Evolutionary conservation across 2,888 invertebrate genomes (phyloP), one percentile per base, ranked within the genome.

Genomic region (Eulithis prunata): DNA sequence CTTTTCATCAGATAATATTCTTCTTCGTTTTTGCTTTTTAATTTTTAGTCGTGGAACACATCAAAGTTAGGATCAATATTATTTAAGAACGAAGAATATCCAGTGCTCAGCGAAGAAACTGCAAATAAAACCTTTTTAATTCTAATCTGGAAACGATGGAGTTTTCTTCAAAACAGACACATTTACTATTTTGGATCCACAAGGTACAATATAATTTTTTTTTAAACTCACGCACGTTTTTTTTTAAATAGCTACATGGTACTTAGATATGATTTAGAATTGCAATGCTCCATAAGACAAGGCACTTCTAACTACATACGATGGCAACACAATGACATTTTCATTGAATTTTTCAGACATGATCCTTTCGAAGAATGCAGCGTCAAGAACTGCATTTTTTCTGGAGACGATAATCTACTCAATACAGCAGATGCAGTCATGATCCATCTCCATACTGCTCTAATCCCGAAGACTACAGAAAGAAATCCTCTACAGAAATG

Each of bases 321-420:
- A 6, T 4, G 32, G 32, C 32, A 32, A 6, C 6, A 32, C 4
- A 32, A 3, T 32, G 6, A 32, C 6, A 5, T 32, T 32, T 32
- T 51, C 56, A 60, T 41, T 59, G 21, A 11, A 32, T 21, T 32
- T 76, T 73, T 8, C 79, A 94, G 94, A 49, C 83, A 81, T 60
- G 90, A 95, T 69, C 94, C 95, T 0, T 94, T 95, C 78, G 83
- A 85, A 38, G 79, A 84, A 21, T 96, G 96, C 79, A 94, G 94
- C 57, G 95, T 95, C 0, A 86, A 86, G 13, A 95, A 96, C 77
- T 96, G 96, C 77, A 75, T 86, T 64, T 86, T 96, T 70, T 94
- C 94, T 10, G 95, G 95, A 66, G 80, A 94, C 4, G 87, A 93
- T 10, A 72, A 75, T 4, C 86, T 90, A 21, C 71, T 95, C 11